These are phyloP conservation scores for Ramphastos sulfuratus DNA, from an alignment of 2,113 vertebrate species.

Conservation along the genomic window DNA sequence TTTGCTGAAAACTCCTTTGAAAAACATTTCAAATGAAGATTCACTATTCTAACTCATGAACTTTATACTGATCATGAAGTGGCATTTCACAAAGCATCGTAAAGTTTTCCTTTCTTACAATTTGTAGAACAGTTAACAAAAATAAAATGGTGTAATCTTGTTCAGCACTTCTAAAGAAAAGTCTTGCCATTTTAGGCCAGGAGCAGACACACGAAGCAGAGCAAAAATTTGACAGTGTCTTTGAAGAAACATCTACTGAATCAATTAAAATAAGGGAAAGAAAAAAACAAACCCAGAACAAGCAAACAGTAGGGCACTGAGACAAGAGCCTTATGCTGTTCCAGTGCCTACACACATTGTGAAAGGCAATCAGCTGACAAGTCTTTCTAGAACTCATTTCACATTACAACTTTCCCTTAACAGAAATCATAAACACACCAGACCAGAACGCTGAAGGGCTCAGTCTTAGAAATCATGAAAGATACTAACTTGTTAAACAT, in stretches of 20 bases:
- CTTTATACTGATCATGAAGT: not conserved
- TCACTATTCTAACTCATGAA: not conserved
- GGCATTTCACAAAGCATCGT: not conserved
- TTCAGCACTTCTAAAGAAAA: not conserved
- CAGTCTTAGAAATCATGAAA: not conserved
- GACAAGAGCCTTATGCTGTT: not conserved
- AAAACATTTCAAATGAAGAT: not conserved
- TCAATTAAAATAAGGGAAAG: not conserved
- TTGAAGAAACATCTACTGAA: not conserved
- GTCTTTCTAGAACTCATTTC: not conserved
- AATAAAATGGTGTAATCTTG: not conserved
- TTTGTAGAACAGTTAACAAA: constrained; percentile 17
- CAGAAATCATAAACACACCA: not conserved
- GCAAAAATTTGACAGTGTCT: not conserved
- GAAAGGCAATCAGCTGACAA: not conserved
- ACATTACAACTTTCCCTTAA: not conserved
- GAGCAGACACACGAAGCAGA: not conserved
- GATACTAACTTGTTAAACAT: not conserved
- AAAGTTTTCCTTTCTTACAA: not conserved
- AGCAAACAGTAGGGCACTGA: not conserved
- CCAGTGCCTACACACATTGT: not conserved
- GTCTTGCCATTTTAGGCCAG: constrained; percentile 32
- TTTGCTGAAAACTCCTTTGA: not conserved
- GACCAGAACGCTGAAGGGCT: not conserved
- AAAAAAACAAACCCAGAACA: too few relatives aligned